Conservation (phyloP, 2,113 vertebrate genomes). For the Miniopterus natalensis region DNA sequence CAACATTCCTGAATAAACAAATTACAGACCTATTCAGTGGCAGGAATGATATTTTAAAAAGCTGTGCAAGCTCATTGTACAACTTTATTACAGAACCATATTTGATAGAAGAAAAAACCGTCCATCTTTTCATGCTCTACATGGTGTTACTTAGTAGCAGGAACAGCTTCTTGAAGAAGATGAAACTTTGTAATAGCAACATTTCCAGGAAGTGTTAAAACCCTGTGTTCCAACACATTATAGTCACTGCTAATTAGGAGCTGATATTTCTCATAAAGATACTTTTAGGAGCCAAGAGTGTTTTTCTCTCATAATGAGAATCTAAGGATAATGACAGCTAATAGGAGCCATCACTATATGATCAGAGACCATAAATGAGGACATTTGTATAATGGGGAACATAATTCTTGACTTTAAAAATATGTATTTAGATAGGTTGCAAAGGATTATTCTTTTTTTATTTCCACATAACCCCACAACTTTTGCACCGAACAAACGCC, state of each 20-base stretch:
- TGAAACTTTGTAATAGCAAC: constrained; percentile 75
- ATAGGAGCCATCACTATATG: constrained; percentile 58
- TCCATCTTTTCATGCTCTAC: constrained; percentile 85
- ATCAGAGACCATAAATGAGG: constrained; percentile 66
- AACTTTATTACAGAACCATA: constrained; percentile 93
- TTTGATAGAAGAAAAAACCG: constrained; percentile 93
- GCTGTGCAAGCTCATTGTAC: constrained; percentile 94
- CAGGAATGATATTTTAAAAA: constrained; percentile 99
- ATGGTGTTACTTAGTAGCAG: constrained; percentile 66
- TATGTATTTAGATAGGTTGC: constrained; percentile 26
- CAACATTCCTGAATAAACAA: constrained; percentile 96
- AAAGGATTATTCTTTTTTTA: constrained; percentile 6
- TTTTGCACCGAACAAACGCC: background rate
- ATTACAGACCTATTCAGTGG: constrained; percentile 95
- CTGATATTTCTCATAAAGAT: constrained; percentile 70
- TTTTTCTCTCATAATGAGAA: constrained; percentile 70
- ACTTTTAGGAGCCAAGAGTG: constrained; percentile 53
- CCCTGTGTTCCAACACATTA: constrained; percentile 66
- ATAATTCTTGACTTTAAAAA: constrained; percentile 69
- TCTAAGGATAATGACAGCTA: constrained; percentile 64
- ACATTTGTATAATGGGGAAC: constrained; percentile 66
- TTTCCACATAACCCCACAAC: constrained; percentile 17
- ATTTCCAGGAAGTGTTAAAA: constrained; percentile 76
- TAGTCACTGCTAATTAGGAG: constrained; percentile 83
- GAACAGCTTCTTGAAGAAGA: constrained; percentile 70